Evolutionary conservation across 2,113 vertebrate genomes (phyloP).

Genomic region (Telmatochromis sp.): DNA sequence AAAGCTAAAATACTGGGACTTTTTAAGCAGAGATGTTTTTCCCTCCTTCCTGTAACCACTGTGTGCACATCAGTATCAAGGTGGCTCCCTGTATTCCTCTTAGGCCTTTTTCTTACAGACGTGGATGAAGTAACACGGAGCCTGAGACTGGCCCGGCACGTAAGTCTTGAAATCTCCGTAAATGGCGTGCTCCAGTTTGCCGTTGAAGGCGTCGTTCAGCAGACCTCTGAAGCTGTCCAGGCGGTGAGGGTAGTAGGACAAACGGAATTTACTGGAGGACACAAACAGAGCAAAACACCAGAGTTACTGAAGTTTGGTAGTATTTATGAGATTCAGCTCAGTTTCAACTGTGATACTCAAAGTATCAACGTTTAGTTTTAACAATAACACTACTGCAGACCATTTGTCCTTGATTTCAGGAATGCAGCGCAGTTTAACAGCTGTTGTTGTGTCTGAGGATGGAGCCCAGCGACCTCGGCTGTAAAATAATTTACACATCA

Average conservation of each 20-base stretch:
- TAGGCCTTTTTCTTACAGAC: constrained; percentile 83
- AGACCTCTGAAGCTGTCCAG: constrained; percentile 84
- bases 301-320: background rate
- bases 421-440: background rate
- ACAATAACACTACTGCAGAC: background rate
- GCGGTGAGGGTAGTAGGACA: constrained; percentile 90
- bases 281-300: background rate
- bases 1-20: background rate
- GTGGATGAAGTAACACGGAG: constrained; percentile 95
- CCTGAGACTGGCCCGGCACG: constrained; percentile 64
- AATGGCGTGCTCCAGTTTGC: constrained; percentile 82
- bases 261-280: constrained; percentile 85
- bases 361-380: background rate
- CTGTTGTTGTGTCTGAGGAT: background rate
- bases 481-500: background rate
- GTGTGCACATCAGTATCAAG: background rate
- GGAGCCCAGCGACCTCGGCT: background rate
- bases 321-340: background rate
- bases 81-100: background rate
- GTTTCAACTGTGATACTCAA: background rate
- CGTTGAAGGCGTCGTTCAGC: constrained; percentile 78
- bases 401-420: background rate
- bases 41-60: background rate
- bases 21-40: background rate
- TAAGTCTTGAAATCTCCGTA: constrained; percentile 90